Evolutionary conservation across 1,140 invertebrate species (phyloP).

Genomic region (Theocolax elegans): DNA sequence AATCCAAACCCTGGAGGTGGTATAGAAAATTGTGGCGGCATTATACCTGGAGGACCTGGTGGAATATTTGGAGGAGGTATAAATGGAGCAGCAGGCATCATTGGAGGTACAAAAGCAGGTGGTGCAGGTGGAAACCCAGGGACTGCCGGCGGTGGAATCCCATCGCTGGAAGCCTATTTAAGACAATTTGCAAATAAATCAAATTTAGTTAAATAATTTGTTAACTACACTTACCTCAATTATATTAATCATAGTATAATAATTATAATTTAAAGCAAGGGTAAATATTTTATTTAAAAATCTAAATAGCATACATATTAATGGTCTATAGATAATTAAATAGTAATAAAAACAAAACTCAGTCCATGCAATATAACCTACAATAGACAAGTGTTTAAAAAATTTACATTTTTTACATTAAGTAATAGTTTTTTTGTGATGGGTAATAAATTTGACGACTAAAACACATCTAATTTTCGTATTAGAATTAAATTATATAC

Average conservation of each 20-base stretch:
- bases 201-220: background rate
- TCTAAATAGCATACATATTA: too few species aligned
- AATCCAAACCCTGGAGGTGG: constrained; percentile 80
- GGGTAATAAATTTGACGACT: too few species aligned
- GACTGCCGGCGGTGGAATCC: constrained; percentile 71
- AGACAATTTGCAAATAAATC: background rate
- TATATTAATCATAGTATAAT: background rate
- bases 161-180: constrained; percentile 61
- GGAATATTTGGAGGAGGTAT: constrained; percentile 65
- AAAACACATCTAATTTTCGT: too few species aligned
- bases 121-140: constrained; percentile 60
- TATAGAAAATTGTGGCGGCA: constrained; percentile 78
- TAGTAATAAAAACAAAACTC: too few species aligned
- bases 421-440: too few species aligned
- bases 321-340: too few species aligned
- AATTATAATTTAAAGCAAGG: background rate
- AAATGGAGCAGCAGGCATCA: constrained; percentile 62
- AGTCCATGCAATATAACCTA: too few species aligned
- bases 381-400: too few species aligned
- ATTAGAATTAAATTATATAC: too few species aligned
- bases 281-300: too few species aligned
- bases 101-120: constrained; percentile 62
- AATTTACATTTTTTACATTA: too few species aligned
- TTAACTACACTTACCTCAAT: too few species aligned
- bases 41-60: constrained; percentile 72